Evolutionary conservation across 2,888 invertebrate genomes (phyloP), one percentile per base, ranked within the genome.

Genomic region (Argyra leucocephala): DNA sequence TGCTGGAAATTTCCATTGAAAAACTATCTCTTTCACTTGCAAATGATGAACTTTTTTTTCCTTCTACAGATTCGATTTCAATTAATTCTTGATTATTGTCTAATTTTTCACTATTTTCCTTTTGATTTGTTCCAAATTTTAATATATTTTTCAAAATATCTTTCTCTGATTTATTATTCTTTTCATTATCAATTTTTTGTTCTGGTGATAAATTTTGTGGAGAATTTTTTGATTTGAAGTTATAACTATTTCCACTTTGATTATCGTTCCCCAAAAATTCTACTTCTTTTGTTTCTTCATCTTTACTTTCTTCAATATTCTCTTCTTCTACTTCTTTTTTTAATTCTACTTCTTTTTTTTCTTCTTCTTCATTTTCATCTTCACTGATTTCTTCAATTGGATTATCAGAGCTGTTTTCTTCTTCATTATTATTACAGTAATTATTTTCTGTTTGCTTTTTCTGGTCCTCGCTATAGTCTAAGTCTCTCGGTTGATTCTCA

Each of bases 1-100:
- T 70, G 63, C 73, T 74, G n/a, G 71, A 70, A 36, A 73, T 71
- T 24, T 65, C 66, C 15, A 72, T 67, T 63, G 71, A 72, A 57
- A 71, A 59, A 48, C 57, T 61, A 12, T n/a, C n/a, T n/a, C 65
- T 63, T 37, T 21, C 23, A 7, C n/a, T 57, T 10, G 61, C 15
- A 37, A 12, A 22, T 65, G 21, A 21, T 36, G 3, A 4, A 61
- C 61, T 22, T 31, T 23, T 36, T 21, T 12, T n/a, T 26, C 3
- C n/a, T 21, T n/a, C 4, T 23, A n/a, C n/a, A n/a, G 1, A n/a
- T n/a, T 60, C 7, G 18, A 7, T 58, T n/a, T 57, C 63, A n/a
- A 59, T n/a, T 23, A 48, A 48, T n/a, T 60, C 18, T 59, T 59
- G 59, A 48, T 5, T 48, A 48, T 48, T 48, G 12, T 48, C 9